Evolutionary conservation across 2,888 invertebrate species (phyloP), one percentile per base, ranked within the genome.

Genomic region (Pollenia labialis): DNA sequence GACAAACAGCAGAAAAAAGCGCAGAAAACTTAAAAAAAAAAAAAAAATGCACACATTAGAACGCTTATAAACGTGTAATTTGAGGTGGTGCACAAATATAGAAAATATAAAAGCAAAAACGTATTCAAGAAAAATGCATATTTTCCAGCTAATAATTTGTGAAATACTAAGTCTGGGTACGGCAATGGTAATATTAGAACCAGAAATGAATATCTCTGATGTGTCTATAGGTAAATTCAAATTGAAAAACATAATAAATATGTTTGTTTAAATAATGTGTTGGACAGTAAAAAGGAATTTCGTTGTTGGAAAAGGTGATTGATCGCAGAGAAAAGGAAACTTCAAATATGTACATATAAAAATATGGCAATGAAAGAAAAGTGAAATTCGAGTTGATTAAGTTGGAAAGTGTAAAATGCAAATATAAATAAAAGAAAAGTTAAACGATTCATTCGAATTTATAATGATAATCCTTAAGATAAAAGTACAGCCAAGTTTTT

Each of bases 131-230:
- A 71, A 58, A 75, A 87, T 87, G 87, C 18, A 66, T 62, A 64
- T 79, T 79, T 79, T 58, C 46, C 79, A 80, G 66, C 52, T 87
- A 69, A 23, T 85, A 52, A 60, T 85, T 56, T 79, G 62, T 66
- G 68, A 50, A 64, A 16, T 62, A 23, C 18, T 85, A 2, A 62
- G 40, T 8, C 40, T 56, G 50, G 60, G 62, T 42, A 76, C 50
- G 32, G 48, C 85, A 0, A 83, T 85, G 81, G 23, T 87, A 42
- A 80, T 76, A 14, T 85, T 85, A 81, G 82, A 89, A 58, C 72
- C 82, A 52, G 86, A 89, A 52, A 90, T 88, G 81, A 90, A 91
- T 80, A 89, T 90, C 23, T 91, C 92, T 14, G 91, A 91, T 84
- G 91, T 90, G 82, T 90, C 91, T 14, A 90, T 90, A 84, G 92